Conservation (phyloP, 2,797 vertebrate species). For the Sebastes paucispinis region DNA sequence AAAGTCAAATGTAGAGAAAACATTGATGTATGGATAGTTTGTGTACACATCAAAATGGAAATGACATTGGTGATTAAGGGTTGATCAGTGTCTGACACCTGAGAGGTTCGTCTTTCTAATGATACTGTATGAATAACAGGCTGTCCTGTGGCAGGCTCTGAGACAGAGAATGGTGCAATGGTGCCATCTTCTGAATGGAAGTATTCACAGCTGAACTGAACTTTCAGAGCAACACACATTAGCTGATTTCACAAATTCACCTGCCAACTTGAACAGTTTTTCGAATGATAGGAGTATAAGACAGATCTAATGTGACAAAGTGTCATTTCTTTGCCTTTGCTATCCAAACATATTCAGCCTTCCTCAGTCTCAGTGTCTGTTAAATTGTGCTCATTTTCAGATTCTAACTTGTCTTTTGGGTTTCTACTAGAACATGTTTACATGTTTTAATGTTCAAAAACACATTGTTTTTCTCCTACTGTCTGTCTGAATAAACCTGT, state of each 20-base stretch:
- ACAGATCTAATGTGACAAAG: background rate
- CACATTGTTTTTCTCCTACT: too few relatives aligned
- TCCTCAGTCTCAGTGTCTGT: too few relatives aligned
- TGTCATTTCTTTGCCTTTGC: background rate
- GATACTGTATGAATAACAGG: fast-evolving
- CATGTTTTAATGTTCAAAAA: too few relatives aligned
- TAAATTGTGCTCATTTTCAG: too few relatives aligned
- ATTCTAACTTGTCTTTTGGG: too few relatives aligned
- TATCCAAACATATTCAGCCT: background rate
- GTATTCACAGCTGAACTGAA: background rate
- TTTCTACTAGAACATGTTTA: too few relatives aligned
- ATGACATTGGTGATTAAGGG: background rate
- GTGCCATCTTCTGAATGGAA: slow-evolving; percentile 35
- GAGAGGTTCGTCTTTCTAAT: background rate
- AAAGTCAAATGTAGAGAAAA: too few relatives aligned
- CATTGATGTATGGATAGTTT: background rate
- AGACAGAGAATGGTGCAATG: background rate
- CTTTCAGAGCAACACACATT: background rate
- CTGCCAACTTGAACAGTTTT: too few relatives aligned
- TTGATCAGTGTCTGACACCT: background rate
- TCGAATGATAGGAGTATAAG: background rate
- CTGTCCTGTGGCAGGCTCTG: background rate
- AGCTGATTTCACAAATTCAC: background rate
- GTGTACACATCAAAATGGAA: background rate
- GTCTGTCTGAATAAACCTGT: too few relatives aligned